phyloP scores from a whole-genome alignment of 2,113 vertebrate genomes.

The Sminthopsis crassicaudata region DNA sequence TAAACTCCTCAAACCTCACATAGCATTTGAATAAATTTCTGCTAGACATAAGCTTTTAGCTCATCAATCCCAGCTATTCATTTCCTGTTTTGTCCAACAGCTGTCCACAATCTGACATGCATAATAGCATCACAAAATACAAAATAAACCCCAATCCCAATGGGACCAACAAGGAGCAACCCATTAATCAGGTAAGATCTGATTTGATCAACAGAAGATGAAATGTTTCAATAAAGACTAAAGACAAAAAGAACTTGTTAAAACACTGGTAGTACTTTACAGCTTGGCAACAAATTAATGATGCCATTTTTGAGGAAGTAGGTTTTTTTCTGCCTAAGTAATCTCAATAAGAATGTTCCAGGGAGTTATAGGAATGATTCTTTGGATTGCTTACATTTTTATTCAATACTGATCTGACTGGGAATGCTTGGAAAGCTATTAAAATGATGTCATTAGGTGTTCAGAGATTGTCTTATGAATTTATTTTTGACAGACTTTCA shows the following conservation, averaged over 20 bases:
- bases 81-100: background rate
- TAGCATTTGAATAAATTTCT: background rate
- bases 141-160: background rate
- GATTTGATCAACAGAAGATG: background rate
- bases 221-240: background rate
- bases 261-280: background rate
- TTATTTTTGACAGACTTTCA: background rate
- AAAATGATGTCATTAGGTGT: background rate
- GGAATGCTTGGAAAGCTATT: background rate
- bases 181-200: background rate
- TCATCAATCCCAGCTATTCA: background rate
- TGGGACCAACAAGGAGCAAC: background rate
- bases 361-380: background rate
- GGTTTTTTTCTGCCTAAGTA: background rate
- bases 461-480: background rate
- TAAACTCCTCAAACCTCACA: background rate
- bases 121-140: background rate
- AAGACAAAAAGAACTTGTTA: background rate
- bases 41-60: background rate
- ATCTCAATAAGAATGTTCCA: background rate
- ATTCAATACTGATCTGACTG: background rate
- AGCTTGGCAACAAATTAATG: background rate
- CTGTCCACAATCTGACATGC: background rate
- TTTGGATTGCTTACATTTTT: background rate
- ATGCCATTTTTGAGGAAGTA: background rate